These are phyloP conservation scores for Hydractinia symbiolongicarpus DNA, from an alignment of 30 jellyfish, hydroid and myxozoan genomes.

Conservation along the genomic window DNA sequence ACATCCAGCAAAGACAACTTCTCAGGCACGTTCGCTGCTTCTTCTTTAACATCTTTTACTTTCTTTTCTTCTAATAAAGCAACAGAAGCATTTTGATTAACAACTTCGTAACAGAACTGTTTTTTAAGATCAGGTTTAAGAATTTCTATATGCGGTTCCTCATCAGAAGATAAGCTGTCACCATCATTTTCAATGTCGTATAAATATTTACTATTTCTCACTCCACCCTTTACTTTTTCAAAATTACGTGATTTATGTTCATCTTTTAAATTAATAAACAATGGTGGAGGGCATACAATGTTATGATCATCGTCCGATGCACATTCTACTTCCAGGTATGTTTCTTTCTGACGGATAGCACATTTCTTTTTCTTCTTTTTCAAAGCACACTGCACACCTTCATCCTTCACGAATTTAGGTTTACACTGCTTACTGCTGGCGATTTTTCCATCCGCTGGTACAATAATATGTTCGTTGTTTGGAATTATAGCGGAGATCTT, in stretches of 20 bases:
- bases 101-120: neutral
- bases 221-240: neutral
- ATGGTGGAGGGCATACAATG: slow-evolving; percentile 22
- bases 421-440: neutral
- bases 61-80: neutral
- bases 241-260: neutral
- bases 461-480: neutral
- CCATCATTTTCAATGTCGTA: neutral
- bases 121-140: neutral
- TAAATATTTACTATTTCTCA: neutral
- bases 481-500: too few relatives aligned
- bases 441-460: neutral
- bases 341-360: neutral
- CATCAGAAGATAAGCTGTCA: neutral
- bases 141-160: neutral
- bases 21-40: neutral
- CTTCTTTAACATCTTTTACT: neutral
- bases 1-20: neutral
- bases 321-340: neutral
- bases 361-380: neutral
- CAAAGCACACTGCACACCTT: neutral
- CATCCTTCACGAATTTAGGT: neutral
- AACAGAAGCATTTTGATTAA: neutral
- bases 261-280: slow-evolving; percentile 7
- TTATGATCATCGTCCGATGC: neutral